A percentile compares a stretch with the other conserved stretches of the same genome.
Conservation (phyloP, 2,888 invertebrate genomes). For the Scaptomyza caliginosa region DNA sequence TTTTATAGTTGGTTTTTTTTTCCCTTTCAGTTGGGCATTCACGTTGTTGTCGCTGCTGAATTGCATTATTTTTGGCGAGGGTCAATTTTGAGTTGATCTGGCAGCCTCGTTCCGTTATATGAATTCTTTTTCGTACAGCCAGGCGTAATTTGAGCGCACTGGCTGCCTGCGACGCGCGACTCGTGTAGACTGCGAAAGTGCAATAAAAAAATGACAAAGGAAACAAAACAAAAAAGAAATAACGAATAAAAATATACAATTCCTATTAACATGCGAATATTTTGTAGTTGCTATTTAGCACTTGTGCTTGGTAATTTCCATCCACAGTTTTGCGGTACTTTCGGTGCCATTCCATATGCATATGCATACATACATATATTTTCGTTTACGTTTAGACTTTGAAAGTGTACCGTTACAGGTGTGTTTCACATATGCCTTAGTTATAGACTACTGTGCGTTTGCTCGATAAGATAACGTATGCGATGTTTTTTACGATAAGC, state of each 20-base stretch:
- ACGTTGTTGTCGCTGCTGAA: slow-evolving; percentile 51
- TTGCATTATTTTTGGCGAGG: slow-evolving; percentile 71
- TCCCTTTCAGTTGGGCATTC: slow-evolving; percentile 34
- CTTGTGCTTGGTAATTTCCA: slow-evolving; percentile 47
- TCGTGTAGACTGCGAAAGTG: slow-evolving; percentile 24
- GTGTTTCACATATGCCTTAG: slow-evolving; percentile 30
- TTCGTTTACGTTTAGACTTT: slow-evolving; percentile 35
- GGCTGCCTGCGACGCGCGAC: slow-evolving; percentile 50
- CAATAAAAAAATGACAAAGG: slow-evolving; percentile 10
- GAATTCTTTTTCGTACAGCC: slow-evolving; percentile 42
- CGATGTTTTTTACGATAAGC: slow-evolving; percentile 32
- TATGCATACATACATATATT: not conserved
- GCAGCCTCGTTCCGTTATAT: slow-evolving; percentile 34
- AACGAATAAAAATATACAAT: slow-evolving; percentile 5
- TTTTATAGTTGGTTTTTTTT: slow-evolving; percentile 42
- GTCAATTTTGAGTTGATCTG: slow-evolving; percentile 39
- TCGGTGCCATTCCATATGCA: not conserved
- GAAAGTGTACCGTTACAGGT: slow-evolving; percentile 35
- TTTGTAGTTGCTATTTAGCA: slow-evolving; percentile 46
- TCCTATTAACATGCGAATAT: slow-evolving; percentile 57
- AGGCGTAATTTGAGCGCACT: slow-evolving; percentile 60
- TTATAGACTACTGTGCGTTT: slow-evolving; percentile 8
- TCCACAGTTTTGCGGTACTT: slow-evolving; percentile 10
- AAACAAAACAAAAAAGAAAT: slow-evolving; percentile 3
- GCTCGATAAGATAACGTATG: slow-evolving; percentile 52